Conservation (phyloP, 1,140 invertebrate species). For the Micrasema longulum region DNA sequence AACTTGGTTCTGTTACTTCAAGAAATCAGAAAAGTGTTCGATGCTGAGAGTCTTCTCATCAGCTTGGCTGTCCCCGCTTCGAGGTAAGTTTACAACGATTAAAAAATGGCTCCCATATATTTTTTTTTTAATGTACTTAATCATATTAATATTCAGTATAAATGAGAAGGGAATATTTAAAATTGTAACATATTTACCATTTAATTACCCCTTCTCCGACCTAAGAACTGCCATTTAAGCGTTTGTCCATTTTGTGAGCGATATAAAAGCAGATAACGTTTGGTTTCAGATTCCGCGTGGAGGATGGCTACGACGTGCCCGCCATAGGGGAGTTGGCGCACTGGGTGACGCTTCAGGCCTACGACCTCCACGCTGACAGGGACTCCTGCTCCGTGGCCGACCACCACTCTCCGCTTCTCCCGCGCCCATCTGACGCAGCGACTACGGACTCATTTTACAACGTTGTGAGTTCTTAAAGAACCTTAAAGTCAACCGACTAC, state of each 20-base stretch:
- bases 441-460: constrained; percentile 57
- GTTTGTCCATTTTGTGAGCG: too few species aligned
- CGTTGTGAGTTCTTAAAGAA: constrained; percentile 44
- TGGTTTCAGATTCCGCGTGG: constrained; percentile 61
- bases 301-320: constrained; percentile 65
- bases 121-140: too few species aligned
- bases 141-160: too few species aligned
- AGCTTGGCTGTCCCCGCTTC: constrained; percentile 48
- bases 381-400: constrained; percentile 59
- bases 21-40: constrained; percentile 60
- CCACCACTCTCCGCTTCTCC: constrained; percentile 62
- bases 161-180: too few species aligned
- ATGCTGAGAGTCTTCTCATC: constrained; percentile 39
- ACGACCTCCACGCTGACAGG: constrained; percentile 63
- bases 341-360: constrained; percentile 64
- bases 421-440: constrained; percentile 59
- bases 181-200: too few species aligned
- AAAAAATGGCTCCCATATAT: too few species aligned
- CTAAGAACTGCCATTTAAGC: too few species aligned
- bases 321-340: constrained; percentile 64
- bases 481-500: too few species aligned
- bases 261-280: too few species aligned
- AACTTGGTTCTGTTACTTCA: constrained; percentile 63
- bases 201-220: too few species aligned
- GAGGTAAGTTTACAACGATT: constrained; percentile 45